Percentiles rank a stretch among this genome's conserved stretches.
Evolutionary conservation across 1,140 invertebrate species (phyloP).

Genomic region (Leptopilina clavipes): DNA sequence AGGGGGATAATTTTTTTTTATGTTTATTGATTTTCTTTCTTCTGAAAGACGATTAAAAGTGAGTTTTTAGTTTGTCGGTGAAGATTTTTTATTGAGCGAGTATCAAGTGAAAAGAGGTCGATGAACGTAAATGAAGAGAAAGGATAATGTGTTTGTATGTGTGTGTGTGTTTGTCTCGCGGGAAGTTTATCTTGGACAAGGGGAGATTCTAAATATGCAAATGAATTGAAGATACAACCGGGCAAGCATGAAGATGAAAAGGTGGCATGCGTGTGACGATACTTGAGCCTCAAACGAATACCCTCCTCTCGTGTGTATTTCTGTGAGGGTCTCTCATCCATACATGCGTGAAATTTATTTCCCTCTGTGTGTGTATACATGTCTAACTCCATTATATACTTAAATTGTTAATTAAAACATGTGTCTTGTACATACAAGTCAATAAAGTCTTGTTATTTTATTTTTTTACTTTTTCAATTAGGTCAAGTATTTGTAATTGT

Average conservation of each 20-base stretch:
- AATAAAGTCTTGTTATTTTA: no score
- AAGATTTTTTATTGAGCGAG: constrained; percentile 59
- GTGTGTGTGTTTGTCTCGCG: background rate
- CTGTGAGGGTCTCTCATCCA: background rate
- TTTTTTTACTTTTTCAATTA: no score
- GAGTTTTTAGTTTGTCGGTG: constrained; percentile 66
- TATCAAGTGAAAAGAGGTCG: constrained; percentile 54
- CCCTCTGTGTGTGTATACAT: no score
- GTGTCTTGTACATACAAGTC: no score
- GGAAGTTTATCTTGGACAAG: constrained; percentile 43
- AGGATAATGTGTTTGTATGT: constrained; percentile 38
- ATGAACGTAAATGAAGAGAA: constrained; percentile 45
- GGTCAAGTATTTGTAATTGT: no score
- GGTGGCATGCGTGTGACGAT: constrained; percentile 57
- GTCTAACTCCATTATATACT: no score
- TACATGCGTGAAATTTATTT: no score
- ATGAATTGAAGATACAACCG: constrained; percentile 69
- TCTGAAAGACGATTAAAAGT: constrained; percentile 48
- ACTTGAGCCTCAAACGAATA: constrained; percentile 27
- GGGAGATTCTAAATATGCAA: constrained; percentile 68
- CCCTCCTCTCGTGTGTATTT: constrained; percentile 27
- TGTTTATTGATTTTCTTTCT: background rate
- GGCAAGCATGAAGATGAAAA: constrained; percentile 65
- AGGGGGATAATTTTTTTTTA: no score
- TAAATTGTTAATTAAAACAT: no score